Base-by-base conservation (phyloP, 2,888 invertebrate species). In the Eudasyphora cyanicolor region DNA sequence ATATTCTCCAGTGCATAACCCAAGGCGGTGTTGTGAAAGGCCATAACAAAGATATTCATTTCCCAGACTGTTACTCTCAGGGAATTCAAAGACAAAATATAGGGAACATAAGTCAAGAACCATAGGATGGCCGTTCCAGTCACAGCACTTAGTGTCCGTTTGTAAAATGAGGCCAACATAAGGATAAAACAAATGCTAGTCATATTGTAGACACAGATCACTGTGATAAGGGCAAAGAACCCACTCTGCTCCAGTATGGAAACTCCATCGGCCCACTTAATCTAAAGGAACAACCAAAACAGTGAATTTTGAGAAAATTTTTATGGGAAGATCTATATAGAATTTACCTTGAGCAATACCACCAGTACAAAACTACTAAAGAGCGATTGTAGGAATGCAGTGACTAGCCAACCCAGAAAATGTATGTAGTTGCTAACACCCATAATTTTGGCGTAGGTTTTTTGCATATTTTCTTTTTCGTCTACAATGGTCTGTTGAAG, bases 371-470 rank as follows among this genome's bases (percentile, higher is more conserved):
- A 75, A 0, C 94, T 92, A 0, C 95, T 93, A 19, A 95, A 87
- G 0, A 95, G 78, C 80, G 95, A 93, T 85, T 95, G 94, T 4
- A 95, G 82, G 78, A 96, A 93, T 76, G 95, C 95, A 89, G 96
- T 96, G 73, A 94, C 92, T 89, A 96, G 97, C 96, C 97, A 97
- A 2, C 96, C 96, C 0, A 93, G 88, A 96, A 97, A 97, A 88
- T 97, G 95, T 85, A 97, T 92, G 94, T 95, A 96, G 64, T 95
- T 95, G 38, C 95, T 94, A 57, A 97, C 92, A 1, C 97, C 97
- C 95, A 97, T 97, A 92, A 97, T 96, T 93, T 96, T 96, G 95
- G 97, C 95, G 1, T 96, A 94, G 93, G 96, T 96, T 95, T 87
- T 87, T 2, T 88, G 73, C 71, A 87, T 85, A 6, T 81, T 74